A percentile compares a stretch with the other conserved stretches of the same genome.
These are phyloP conservation scores for Meteorus sp. DNA, from an alignment of 1,140 invertebrate species.

Conservation along the genomic window DNA sequence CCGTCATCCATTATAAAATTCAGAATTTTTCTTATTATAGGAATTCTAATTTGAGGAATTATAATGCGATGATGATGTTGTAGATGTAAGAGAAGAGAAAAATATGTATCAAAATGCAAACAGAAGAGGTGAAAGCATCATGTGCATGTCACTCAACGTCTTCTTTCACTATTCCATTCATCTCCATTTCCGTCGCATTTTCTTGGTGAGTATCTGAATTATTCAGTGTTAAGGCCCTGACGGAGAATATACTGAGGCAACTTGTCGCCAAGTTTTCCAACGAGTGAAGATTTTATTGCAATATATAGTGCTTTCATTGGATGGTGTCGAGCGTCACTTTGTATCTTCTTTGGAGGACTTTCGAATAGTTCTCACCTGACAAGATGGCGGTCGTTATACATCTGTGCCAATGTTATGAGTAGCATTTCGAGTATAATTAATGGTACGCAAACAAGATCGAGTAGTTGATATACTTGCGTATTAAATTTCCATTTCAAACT, in stretches of 20 bases:
- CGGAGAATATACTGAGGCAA: neutral
- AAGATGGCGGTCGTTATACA: neutral
- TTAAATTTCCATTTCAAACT: no score
- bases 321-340: neutral
- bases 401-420: neutral
- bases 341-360: neutral
- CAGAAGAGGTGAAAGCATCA: no score
- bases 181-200: neutral
- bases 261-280: conserved; percentile 1
- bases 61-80: no score
- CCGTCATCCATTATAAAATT: neutral
- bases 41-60: no score
- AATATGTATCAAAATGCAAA: no score
- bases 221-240: neutral
- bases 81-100: no score
- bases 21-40: neutral
- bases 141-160: no score
- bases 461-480: no score
- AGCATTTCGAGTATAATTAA: neutral
- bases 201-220: neutral
- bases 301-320: neutral
- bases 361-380: conserved; percentile 1
- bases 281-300: conserved; percentile 2
- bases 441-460: no score
- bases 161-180: neutral